Base-by-base conservation (phyloP, 2,113 vertebrate species). In the Onychostruthus taczanowskii region DNA sequence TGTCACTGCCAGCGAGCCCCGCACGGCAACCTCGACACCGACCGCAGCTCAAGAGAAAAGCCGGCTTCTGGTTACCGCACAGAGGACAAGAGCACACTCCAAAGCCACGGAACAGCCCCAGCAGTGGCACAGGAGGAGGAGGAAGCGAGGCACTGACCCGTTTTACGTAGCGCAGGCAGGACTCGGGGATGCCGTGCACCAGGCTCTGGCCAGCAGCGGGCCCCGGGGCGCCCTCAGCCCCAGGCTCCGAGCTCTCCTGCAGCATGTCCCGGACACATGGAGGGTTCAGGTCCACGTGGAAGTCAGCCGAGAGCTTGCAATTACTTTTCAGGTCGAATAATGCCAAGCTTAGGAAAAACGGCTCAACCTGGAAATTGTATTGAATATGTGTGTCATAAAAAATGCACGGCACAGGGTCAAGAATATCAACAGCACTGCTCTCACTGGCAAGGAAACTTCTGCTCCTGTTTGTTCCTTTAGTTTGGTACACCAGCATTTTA, bases 301-400 rank as follows among this genome's bases (percentile, higher is more conserved):
- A 99, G 96, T 99, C 99, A 33, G 98, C 98, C 1, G 99, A 99
- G 97, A 99, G 99, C 97, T 99, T 99, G 96, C 99, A 99, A 66
- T 98, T 99, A 95, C 98, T 99, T 90, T 97, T 98, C 69, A 99
- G 94, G 90, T 99, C 99, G 18, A 99, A 99, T 73, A 99, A 98
- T 0, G 99, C 99, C 33, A 99, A 98, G 96, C 97, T 99, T 89
- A 99, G 97, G 97, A 99, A 99, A 97, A 99, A 99, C 0, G 99
- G 99, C 77, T 99, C 99, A 79, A 99, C 98, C 99, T 99, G 95
- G n/a, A 88, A 95, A 93, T 58, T 22, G 23, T 43, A 96, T 83
- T 59, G 78, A 96, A 81, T 11, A 23, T 8, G 39, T 2, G 10
- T 13, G 20, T 89, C 43, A 79, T n/a, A 84, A 88, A 90, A 67